Conservation (phyloP, 1,140 invertebrate genomes). For the Papilio helenus region DNA sequence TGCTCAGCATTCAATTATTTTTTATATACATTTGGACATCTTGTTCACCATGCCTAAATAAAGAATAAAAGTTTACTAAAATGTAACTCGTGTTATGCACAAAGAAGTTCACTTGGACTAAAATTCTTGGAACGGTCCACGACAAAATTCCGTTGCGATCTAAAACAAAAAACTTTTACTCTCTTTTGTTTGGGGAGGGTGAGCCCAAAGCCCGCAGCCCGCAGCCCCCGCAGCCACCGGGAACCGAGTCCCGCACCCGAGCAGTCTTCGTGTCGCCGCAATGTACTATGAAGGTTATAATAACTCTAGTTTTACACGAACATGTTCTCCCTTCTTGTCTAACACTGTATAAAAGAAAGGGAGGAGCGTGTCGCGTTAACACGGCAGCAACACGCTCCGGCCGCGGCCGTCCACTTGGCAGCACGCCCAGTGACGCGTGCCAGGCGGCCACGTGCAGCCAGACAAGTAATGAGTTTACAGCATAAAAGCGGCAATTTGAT, state of each 20-base stretch:
- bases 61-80: not conserved
- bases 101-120: conserved; percentile 28
- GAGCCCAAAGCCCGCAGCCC: conserved; percentile 42
- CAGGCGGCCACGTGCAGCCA: conserved; percentile 51
- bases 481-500: conserved; percentile 40
- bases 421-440: conserved; percentile 53
- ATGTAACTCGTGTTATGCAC: conserved; percentile 11
- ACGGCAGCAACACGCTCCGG: conserved; percentile 47
- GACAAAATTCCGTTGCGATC: conserved; percentile 46
- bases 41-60: not conserved
- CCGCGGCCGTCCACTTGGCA: conserved; percentile 58
- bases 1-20: not conserved
- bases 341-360: conserved; percentile 42
- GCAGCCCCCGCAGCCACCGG: conserved; percentile 42
- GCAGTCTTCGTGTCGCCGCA: conserved; percentile 54
- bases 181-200: conserved; percentile 47
- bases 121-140: conserved; percentile 31
- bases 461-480: conserved; percentile 45
- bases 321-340: conserved; percentile 45
- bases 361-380: conserved; percentile 46
- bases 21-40: not conserved
- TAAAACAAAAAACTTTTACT: conserved; percentile 46
- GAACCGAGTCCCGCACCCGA: conserved; percentile 43
- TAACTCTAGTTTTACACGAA: conserved; percentile 48
- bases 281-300: conserved; percentile 47